A percentile compares a stretch with the other conserved stretches of the same genome.
phyloP scores from a whole-genome alignment of 2,888 invertebrate genomes.

The Arge pagana region DNA sequence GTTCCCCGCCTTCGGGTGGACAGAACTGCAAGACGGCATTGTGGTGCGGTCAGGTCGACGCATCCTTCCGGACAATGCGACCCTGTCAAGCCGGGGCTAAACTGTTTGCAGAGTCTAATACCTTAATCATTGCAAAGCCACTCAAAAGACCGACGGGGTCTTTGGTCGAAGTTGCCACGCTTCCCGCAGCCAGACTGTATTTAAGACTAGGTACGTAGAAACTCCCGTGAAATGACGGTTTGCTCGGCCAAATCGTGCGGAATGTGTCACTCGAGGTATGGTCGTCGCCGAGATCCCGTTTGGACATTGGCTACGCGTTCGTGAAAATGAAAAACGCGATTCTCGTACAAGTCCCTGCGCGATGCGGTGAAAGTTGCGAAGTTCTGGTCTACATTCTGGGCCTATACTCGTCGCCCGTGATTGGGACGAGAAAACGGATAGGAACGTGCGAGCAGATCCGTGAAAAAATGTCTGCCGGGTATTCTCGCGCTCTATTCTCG shows the following conservation, averaged over 20 bases:
- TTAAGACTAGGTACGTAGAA: no score
- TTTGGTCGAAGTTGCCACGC: neutral
- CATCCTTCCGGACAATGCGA: slow-evolving; percentile 9
- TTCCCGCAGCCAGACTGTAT: no score
- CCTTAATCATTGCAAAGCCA: slow-evolving; percentile 22
- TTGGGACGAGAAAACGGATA: no score
- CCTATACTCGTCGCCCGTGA: no score
- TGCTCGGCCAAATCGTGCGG: slow-evolving; percentile 2
- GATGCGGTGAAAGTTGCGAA: slow-evolving; percentile 44
- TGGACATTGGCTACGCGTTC: slow-evolving; percentile 43
- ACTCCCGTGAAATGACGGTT: no score
- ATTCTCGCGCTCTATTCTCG: no score
- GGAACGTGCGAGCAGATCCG: no score
- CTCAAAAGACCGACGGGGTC: neutral
- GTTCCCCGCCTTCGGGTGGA: no score
- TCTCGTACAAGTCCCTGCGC: slow-evolving; percentile 41
- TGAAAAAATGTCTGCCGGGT: no score
- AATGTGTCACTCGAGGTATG: slow-evolving; percentile 33
- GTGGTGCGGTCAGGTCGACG: no score
- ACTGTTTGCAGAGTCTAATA: slow-evolving; percentile 15
- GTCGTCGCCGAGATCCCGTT: slow-evolving; percentile 27
- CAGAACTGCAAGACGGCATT: no score
- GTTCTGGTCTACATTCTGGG: no score
- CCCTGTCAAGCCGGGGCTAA: slow-evolving; percentile 14
- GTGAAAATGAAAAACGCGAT: slow-evolving; percentile 42